Evolutionary conservation across 2,113 vertebrate species (phyloP).

Genomic region (Bolborhynchus lineola): DNA sequence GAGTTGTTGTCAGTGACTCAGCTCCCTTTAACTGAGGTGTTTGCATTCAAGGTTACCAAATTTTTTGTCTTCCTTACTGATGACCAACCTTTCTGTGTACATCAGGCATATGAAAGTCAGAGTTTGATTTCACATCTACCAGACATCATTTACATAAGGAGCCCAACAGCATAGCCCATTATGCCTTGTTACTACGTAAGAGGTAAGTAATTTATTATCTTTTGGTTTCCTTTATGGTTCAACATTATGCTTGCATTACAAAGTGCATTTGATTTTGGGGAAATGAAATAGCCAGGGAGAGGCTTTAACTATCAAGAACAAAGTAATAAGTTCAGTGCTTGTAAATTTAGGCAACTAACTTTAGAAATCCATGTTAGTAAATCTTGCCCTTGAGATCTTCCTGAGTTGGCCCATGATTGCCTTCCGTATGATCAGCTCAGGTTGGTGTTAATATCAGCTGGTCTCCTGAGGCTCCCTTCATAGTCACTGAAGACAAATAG

Average conservation of each 20-base stretch:
- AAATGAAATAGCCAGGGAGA: neutral
- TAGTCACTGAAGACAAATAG: neutral
- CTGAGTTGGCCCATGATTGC: neutral
- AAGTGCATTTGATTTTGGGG: neutral
- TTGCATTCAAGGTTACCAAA: accelerated
- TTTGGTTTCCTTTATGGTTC: neutral
- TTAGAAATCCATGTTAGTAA: neutral
- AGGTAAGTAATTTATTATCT: neutral
- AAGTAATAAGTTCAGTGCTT: neutral
- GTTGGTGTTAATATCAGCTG: neutral
- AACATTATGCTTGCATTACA: neutral
- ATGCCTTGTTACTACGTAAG: neutral
- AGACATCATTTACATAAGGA: neutral
- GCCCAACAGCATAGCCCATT: neutral
- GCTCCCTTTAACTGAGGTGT: neutral
- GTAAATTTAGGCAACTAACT: neutral
- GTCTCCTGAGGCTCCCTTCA: neutral
- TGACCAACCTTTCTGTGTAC: neutral
- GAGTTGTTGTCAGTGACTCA: neutral
- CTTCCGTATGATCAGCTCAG: neutral
- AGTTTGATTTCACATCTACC: neutral
- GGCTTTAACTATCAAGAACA: neutral
- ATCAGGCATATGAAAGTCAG: neutral
- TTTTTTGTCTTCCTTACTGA: neutral
- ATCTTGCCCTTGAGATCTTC: neutral